Evolutionary conservation across 2,113 vertebrate genomes (phyloP).

Genomic region (Peucedramus taeniatus): DNA sequence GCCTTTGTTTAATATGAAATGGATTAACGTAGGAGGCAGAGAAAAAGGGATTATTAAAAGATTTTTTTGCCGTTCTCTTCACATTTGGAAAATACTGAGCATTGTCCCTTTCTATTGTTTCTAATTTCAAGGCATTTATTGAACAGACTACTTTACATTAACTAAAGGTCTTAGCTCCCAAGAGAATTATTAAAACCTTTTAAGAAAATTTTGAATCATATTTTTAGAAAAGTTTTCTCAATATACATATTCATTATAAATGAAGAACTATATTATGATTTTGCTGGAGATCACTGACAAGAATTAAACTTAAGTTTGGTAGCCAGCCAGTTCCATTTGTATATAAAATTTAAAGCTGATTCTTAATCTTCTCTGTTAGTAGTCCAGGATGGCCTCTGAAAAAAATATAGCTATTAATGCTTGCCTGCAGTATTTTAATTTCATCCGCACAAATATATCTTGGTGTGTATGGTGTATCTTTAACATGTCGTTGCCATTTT

Average conservation of each 20-base stretch:
- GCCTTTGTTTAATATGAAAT: background rate
- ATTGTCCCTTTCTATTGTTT: background rate
- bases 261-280: background rate
- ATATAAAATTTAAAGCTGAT: background rate
- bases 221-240: background rate
- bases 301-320: background rate
- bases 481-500: background rate
- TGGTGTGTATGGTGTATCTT: background rate
- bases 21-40: accelerated
- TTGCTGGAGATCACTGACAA: background rate
- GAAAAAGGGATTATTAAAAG: background rate
- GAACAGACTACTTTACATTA: background rate
- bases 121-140: background rate
- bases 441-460: background rate
- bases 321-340: background rate
- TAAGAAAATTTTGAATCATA: background rate
- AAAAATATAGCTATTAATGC: background rate
- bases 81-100: background rate
- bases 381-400: background rate
- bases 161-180: background rate
- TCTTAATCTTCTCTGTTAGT: background rate
- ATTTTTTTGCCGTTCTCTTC: background rate
- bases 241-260: background rate
- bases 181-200: background rate
- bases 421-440: background rate